These are phyloP conservation scores for Labroides dimidiatus DNA, from an alignment of 2,797 vertebrate species.

Conservation along the genomic window DNA sequence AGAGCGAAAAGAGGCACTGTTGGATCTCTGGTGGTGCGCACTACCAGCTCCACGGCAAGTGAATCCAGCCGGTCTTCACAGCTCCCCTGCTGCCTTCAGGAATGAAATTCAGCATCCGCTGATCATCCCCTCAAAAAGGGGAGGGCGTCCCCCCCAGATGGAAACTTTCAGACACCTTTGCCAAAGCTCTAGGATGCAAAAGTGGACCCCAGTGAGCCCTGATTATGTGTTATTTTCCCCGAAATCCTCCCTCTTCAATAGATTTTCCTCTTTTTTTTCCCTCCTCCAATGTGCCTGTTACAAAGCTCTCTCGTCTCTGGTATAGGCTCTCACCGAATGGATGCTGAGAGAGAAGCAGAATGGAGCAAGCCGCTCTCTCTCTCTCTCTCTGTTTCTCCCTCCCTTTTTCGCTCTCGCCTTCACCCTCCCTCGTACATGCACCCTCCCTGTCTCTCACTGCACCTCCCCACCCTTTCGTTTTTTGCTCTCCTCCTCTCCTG, in stretches of 20 bases:
- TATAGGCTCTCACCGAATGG: slow-evolving; percentile 69
- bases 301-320: slow-evolving; percentile 62
- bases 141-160: slow-evolving; percentile 58
- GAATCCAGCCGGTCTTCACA: slow-evolving; percentile 66
- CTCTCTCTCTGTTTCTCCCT: slow-evolving; percentile 40
- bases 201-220: slow-evolving; percentile 35
- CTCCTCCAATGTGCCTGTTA: slow-evolving; percentile 55
- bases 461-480: slow-evolving; percentile 72
- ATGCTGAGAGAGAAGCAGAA: slow-evolving; percentile 79
- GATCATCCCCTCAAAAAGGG: slow-evolving; percentile 62
- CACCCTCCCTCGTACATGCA: slow-evolving; percentile 56
- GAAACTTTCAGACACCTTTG: slow-evolving; percentile 79
- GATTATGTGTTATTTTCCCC: slow-evolving; percentile 59
- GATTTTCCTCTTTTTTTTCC: slow-evolving; percentile 53
- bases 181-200: slow-evolving; percentile 43
- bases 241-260: slow-evolving; percentile 59
- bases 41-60: slow-evolving; percentile 65
- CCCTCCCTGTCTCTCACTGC: slow-evolving; percentile 66
- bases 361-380: slow-evolving; percentile 66
- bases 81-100: slow-evolving; percentile 64
- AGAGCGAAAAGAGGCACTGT: slow-evolving; percentile 47
- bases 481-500: slow-evolving; percentile 61
- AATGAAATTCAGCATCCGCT: slow-evolving; percentile 69
- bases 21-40: slow-evolving; percentile 56
- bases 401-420: slow-evolving; percentile 20